These are phyloP conservation scores for Catamblyrhynchus diadema DNA, from an alignment of 2,797 vertebrate species.

Conservation along the genomic window DNA sequence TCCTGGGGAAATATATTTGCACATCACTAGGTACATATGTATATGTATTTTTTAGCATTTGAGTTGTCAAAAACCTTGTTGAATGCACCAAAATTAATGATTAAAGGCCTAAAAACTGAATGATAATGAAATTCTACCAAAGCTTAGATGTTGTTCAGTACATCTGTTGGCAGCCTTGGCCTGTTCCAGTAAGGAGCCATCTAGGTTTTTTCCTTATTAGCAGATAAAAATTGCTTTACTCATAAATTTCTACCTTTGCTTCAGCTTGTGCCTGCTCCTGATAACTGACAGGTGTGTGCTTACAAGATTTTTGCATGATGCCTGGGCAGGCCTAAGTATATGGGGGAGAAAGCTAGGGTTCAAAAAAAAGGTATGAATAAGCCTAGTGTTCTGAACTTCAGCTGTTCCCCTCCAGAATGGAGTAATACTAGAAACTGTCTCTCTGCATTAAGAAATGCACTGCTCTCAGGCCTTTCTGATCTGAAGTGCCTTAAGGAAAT, in stretches of 20 bases:
- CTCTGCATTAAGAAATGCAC: background rate
- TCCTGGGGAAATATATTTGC: background rate
- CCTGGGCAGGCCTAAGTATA: background rate
- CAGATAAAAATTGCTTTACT: background rate
- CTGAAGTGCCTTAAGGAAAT: background rate
- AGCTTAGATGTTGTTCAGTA: background rate
- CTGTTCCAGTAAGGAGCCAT: background rate
- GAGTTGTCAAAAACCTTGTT: background rate
- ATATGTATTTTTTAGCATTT: background rate
- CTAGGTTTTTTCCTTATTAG: background rate
- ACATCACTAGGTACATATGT: background rate
- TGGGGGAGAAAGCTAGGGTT: background rate
- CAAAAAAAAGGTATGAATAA: background rate
- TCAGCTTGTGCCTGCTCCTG: rapidly evolving
- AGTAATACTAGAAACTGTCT: background rate
- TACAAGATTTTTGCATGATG: background rate
- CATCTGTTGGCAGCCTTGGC: background rate
- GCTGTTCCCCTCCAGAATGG: background rate
- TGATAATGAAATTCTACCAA: background rate
- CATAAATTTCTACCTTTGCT: background rate
- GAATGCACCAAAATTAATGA: background rate
- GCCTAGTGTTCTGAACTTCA: background rate
- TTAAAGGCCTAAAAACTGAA: background rate
- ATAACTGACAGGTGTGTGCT: background rate
- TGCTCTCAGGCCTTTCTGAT: background rate